Evolutionary conservation across 2,113 vertebrate species (phyloP).

Genomic region (Eleginops maclovinus): DNA sequence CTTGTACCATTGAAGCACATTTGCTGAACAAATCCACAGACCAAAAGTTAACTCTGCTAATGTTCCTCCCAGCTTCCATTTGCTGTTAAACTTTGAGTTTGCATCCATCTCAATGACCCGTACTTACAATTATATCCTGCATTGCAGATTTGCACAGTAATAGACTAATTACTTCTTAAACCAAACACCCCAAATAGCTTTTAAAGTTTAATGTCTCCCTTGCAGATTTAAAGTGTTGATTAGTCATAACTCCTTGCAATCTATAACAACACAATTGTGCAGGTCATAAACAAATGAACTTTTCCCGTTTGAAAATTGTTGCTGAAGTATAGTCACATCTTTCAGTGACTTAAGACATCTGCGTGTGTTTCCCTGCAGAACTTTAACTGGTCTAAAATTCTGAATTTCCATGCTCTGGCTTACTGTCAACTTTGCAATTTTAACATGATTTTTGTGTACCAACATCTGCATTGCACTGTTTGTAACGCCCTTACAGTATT

Average conservation of each 20-base stretch:
- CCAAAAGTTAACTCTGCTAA: constrained; percentile 18
- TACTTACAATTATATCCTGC: constrained; percentile 9
- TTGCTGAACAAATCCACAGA: constrained; percentile 14
- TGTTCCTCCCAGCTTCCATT: constrained; percentile 34
- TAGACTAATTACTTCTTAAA: constrained; percentile 35
- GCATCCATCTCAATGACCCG: constrained; percentile 27
- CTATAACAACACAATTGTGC: background rate
- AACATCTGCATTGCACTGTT: constrained; percentile 8
- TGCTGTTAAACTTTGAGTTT: constrained; percentile 34
- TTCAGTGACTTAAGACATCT: too few species aligned
- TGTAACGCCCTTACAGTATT: background rate
- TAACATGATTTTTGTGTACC: background rate
- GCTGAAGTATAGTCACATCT: background rate
- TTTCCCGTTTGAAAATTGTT: background rate
- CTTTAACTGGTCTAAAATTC: constrained; percentile 2
- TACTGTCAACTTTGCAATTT: background rate
- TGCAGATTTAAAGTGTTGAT: constrained; percentile 7
- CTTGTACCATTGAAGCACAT: background rate
- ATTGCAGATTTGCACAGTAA: constrained; percentile 16
- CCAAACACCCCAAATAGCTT: constrained; percentile 11
- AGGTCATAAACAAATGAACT: background rate
- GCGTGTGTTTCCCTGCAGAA: too few species aligned
- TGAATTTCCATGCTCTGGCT: constrained; percentile 15
- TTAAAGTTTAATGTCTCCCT: constrained; percentile 27
- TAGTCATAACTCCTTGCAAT: constrained; percentile 6